Evolutionary conservation across 1,140 invertebrate genomes (phyloP), one percentile per base, ranked within the genome.

Genomic region (Drosophila willistoni): DNA sequence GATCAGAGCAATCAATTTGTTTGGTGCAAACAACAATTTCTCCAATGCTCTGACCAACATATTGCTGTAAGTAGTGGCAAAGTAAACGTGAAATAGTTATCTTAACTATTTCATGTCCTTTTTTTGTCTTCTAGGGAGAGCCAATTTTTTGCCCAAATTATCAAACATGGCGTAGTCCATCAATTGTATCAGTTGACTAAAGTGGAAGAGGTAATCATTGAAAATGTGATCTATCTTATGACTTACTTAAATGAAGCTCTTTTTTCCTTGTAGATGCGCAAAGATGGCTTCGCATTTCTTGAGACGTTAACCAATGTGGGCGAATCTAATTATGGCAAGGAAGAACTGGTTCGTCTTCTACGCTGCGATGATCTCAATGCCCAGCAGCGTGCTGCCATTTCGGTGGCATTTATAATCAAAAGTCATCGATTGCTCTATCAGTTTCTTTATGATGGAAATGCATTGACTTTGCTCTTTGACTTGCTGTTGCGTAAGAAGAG

Each of bases 251-350:
- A 1, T 29, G 29, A 25, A 25, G 4, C 6, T 7, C 29, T 29
- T 5, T 29, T 29, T 6, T 7, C 29, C 29, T 70, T 66, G 9
- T 17, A 92, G 91, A 77, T 90, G 71, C 75, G 83, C 19, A 83
- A 82, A 51, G 90, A 90, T 63, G 87, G 90, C 25, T 84, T 87
- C 56, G 77, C 84, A 1, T 92, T 92, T 14, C 61, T 92, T 13
- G 86, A 92, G 47, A 90, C 83, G 0, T 77, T 92, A 0, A 91
- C 84, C n/a, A 89, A 83, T 57, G 90, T 92, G 3, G 91, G 90
- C 1, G 91, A 92, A 71, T 90, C 86, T 0, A 91, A 92, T 57
- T 92, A 92, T 56, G 91, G 91, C 51, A 90, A 90, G 55, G 91
- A 89, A 42, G 90, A 92, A 67, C 55, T 92, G 14, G 86, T 87